phyloP scores from a whole-genome alignment of 35 echinoderm and acorn worm genomes.

The Apostichopus parvimensis region DNA sequence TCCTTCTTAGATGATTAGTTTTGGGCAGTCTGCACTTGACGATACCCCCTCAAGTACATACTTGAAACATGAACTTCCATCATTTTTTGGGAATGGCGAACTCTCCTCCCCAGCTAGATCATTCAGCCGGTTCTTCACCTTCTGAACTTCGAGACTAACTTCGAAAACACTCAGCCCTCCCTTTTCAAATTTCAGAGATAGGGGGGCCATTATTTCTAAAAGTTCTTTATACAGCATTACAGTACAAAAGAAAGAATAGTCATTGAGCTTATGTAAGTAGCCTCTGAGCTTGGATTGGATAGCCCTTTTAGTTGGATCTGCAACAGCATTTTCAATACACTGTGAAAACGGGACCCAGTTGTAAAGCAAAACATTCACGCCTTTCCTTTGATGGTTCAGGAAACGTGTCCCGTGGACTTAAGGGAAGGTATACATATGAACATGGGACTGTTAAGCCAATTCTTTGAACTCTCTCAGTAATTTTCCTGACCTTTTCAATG shows the following conservation, averaged over 20 bases:
- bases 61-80: constrained; percentile 32
- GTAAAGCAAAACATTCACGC: constrained; percentile 58
- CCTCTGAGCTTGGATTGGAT: constrained; percentile 33
- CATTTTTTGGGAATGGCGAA: constrained; percentile 17
- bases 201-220: constrained; percentile 38
- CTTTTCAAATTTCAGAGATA: constrained; percentile 66
- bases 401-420: constrained; percentile 68
- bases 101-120: constrained; percentile 14
- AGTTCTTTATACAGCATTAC: constrained; percentile 36
- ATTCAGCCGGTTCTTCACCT: constrained; percentile 5
- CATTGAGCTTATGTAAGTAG: constrained; percentile 17
- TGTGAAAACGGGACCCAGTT: constrained; percentile 56
- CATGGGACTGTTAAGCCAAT: constrained; percentile 23
- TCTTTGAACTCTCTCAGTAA: constrained; percentile 65
- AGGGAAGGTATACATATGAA: constrained; percentile 48
- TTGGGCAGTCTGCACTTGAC: constrained; percentile 28
- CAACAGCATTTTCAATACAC: constrained; percentile 60
- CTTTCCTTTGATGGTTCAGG: constrained; percentile 65
- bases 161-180: constrained; percentile 50
- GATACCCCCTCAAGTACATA: not conserved
- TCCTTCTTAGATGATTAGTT: constrained; percentile 18
- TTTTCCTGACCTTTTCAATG: constrained; percentile 74
- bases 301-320: constrained; percentile 37
- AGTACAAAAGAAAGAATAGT: constrained; percentile 39
- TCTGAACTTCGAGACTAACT: constrained; percentile 50